phyloP scores from a whole-genome alignment of 2,888 invertebrate species.

The Tiliacea citrago region DNA sequence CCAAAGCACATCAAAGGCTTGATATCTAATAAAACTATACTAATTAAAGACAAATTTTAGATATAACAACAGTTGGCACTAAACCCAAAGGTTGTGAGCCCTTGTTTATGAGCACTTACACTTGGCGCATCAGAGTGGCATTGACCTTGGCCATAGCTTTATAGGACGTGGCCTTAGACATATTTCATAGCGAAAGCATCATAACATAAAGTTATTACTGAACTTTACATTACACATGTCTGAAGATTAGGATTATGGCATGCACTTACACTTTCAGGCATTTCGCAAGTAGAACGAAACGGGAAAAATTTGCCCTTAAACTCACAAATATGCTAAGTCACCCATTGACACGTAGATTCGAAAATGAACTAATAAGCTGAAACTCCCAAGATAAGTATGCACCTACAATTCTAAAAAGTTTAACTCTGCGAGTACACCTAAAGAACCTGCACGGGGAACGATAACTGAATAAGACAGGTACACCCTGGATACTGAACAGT shows the following conservation, averaged over 20 bases:
- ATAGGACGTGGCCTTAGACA: not conserved
- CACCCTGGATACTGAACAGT: too few species aligned
- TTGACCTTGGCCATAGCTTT: constrained; percentile 14
- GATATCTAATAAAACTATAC: not conserved
- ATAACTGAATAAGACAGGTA: not conserved
- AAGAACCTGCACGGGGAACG: not conserved
- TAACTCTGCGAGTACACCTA: not conserved
- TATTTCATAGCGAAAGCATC: not conserved
- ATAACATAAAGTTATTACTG: not conserved
- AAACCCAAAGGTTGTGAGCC: not conserved
- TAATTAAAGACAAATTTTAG: not conserved
- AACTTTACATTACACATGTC: constrained; percentile 2
- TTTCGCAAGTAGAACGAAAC: not conserved
- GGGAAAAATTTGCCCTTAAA: not conserved
- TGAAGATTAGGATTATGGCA: not conserved
- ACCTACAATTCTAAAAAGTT: not conserved
- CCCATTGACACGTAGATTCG: not conserved
- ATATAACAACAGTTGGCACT: constrained; percentile 25
- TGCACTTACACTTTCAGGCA: not conserved
- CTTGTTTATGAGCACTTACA: not conserved
- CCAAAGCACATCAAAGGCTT: too few species aligned
- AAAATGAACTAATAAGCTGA: not conserved
- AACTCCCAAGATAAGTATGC: not conserved
- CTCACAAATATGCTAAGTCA: not conserved
- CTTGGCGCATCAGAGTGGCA: constrained; percentile 3